Evolutionary conservation across 2,113 vertebrate genomes (phyloP).

Genomic region (Ptyas mucosa): DNA sequence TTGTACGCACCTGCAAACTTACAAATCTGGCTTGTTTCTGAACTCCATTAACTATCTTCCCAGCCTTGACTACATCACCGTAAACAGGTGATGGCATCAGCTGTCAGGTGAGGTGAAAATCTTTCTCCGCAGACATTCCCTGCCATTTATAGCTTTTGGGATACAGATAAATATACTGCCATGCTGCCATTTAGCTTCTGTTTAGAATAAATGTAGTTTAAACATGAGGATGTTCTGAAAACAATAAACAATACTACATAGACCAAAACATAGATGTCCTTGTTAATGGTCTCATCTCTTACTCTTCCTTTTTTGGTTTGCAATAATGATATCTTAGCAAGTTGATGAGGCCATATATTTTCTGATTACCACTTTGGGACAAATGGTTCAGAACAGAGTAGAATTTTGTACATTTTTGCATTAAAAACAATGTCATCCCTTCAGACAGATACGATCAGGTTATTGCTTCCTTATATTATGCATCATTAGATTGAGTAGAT

Average conservation of each 20-base stretch:
- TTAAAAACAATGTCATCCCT: slow-evolving; percentile 64
- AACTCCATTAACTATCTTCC: not conserved
- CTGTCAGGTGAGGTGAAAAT: not conserved
- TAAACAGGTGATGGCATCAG: not conserved
- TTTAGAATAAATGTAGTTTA: not conserved
- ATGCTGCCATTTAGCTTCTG: not conserved
- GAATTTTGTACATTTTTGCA: slow-evolving; percentile 61
- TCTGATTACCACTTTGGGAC: slow-evolving; percentile 49
- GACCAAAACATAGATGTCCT: slow-evolving; percentile 50
- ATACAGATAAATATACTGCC: not conserved
- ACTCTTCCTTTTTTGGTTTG: slow-evolving; percentile 38
- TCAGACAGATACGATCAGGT: slow-evolving; percentile 60
- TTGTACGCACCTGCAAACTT: not conserved
- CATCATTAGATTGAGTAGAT: slow-evolving; percentile 74
- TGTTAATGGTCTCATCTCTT: slow-evolving; percentile 46
- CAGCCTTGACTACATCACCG: not conserved
- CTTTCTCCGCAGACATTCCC: not conserved
- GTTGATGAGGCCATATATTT: slow-evolving; percentile 34
- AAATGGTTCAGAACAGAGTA: slow-evolving; percentile 60
- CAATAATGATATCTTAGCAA: slow-evolving; percentile 52
- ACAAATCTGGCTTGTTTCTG: not conserved
- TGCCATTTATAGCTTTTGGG: not conserved
- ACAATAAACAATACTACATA: slow-evolving; percentile 49
- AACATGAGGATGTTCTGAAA: slow-evolving; percentile 4
- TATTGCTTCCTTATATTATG: slow-evolving; percentile 71